Conservation (phyloP, 2,888 invertebrate species). For the Cephus nigrinus region DNA sequence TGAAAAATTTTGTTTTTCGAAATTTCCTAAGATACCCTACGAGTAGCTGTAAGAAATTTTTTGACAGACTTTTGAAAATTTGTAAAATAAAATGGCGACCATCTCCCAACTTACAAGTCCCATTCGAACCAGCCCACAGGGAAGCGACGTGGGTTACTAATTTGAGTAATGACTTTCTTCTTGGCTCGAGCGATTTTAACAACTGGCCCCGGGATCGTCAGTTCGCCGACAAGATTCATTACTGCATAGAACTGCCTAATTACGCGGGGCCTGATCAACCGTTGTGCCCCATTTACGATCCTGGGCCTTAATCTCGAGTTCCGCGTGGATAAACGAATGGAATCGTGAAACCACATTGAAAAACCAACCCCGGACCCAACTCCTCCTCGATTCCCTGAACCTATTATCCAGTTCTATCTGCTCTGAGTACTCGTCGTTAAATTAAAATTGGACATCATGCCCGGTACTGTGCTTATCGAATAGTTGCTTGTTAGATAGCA, state of each 20-base stretch:
- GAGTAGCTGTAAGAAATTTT: neutral
- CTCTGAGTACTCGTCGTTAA: constrained; percentile 6
- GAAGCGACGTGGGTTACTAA: neutral
- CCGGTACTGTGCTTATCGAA: neutral
- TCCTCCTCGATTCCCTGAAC: constrained; percentile 2
- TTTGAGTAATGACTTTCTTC: neutral
- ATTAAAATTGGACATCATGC: constrained; percentile 1
- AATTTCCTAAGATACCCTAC: neutral
- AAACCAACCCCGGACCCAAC: neutral
- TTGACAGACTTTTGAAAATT: neutral
- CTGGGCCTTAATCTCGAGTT: neutral
- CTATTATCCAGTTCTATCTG: neutral
- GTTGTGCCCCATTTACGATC: neutral
- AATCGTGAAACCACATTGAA: constrained; percentile 1
- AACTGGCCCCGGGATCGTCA: neutral
- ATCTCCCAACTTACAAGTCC: neutral
- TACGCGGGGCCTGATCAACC: neutral
- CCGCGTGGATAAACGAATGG: constrained; percentile 3
- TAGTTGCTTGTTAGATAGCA: neutral
- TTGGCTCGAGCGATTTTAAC: neutral
- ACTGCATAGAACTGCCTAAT: constrained; percentile 1
- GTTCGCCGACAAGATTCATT: neutral
- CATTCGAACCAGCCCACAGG: neutral
- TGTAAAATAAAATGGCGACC: neutral
- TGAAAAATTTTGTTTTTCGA: neutral